Evolutionary conservation across 2,888 invertebrate genomes (phyloP).

Genomic region (Hyposoter dolosus): DNA sequence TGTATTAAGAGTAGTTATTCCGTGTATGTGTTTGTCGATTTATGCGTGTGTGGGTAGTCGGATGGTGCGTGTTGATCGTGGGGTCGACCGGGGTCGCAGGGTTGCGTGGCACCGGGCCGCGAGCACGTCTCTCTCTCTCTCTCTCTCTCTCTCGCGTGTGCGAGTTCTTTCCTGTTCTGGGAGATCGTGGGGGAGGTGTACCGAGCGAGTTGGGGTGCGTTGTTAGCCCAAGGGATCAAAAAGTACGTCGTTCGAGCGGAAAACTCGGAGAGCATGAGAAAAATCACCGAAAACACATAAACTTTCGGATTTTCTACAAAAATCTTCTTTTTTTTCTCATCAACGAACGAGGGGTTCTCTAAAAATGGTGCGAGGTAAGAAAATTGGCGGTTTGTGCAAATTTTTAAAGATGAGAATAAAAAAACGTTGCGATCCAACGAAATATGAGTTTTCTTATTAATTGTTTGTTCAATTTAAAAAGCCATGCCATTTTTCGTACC

Average conservation of each 20-base stretch:
- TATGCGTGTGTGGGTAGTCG: conserved; percentile 49
- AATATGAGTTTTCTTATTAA: too few relatives aligned
- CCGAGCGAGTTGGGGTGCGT: conserved; percentile 39
- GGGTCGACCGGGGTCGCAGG: conserved; percentile 66
- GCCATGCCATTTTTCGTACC: too few relatives aligned
- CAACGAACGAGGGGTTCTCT: background rate
- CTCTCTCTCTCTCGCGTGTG: conserved; percentile 2
- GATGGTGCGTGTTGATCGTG: conserved; percentile 67
- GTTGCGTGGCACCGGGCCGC: conserved; percentile 67
- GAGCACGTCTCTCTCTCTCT: conserved; percentile 7
- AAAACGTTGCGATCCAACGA: too few relatives aligned
- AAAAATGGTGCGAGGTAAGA: background rate
- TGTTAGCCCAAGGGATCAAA: conserved; percentile 58
- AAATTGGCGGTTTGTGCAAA: background rate
- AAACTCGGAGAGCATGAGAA: conserved; percentile 41
- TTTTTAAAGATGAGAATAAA: background rate
- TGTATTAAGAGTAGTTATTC: conserved; percentile 50
- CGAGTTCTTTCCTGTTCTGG: background rate
- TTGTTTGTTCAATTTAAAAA: too few relatives aligned
- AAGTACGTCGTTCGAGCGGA: conserved; percentile 59
- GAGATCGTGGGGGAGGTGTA: conserved; percentile 43
- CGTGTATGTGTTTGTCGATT: background rate
- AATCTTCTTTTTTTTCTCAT: conserved; percentile 16
- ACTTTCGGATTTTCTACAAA: background rate
- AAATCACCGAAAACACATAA: conserved; percentile 47